phyloP scores from a whole-genome alignment of 2,888 invertebrate genomes.

The Epirrhoe tristata region DNA sequence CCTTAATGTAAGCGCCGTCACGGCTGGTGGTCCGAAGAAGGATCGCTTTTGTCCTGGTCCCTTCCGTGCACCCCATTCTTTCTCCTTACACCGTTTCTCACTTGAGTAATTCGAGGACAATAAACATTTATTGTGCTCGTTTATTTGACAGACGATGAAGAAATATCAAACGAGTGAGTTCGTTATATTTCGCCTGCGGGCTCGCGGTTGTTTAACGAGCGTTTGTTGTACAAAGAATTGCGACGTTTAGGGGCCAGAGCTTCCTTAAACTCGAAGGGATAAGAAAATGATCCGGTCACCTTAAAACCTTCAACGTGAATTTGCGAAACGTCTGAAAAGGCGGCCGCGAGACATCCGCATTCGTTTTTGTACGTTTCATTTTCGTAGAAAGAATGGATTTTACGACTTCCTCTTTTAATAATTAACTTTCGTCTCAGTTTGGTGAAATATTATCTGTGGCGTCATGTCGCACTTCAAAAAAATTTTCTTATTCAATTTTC shows the following conservation, averaged over 20 bases:
- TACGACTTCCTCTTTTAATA: conserved; percentile 70
- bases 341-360: conserved; percentile 64
- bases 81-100: conserved; percentile 83
- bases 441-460: neutral
- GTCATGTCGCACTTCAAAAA: neutral
- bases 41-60: conserved; percentile 83
- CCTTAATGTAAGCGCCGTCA: conserved; percentile 85
- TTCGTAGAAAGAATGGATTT: conserved; percentile 69
- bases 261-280: conserved; percentile 54
- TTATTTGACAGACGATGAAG: conserved; percentile 82
- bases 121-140: conserved; percentile 83
- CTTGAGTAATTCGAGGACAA: conserved; percentile 84
- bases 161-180: conserved; percentile 78
- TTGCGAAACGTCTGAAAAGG: conserved; percentile 66
- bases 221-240: conserved; percentile 55
- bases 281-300: conserved; percentile 64
- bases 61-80: conserved; percentile 80
- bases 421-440: conserved; percentile 60
- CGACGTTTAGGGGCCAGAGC: conserved; percentile 49
- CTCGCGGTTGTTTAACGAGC: conserved; percentile 66
- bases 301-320: conserved; percentile 64
- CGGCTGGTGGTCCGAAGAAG: conserved; percentile 82
- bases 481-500: neutral
- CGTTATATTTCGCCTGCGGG: conserved; percentile 65
- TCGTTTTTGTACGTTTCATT: conserved; percentile 72